These are phyloP conservation scores for Trissolcus japonicus DNA, from an alignment of 2,888 invertebrate genomes.

Conservation along the genomic window DNA sequence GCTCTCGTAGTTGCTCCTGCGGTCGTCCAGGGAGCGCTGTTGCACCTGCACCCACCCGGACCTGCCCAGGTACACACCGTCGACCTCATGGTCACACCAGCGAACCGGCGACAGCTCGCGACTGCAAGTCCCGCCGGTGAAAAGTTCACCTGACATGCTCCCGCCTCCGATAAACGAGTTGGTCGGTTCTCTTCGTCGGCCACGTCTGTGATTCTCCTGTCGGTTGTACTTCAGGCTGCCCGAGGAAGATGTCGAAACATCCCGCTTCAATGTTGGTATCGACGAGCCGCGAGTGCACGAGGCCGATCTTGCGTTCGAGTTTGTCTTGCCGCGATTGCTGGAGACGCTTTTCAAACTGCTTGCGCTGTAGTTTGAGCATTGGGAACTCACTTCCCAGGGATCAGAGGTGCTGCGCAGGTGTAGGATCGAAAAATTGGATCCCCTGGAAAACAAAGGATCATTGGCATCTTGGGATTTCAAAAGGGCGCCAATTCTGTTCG, in stretches of 20 bases:
- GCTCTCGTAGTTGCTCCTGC: constrained; percentile 73
- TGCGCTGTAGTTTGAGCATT: constrained; percentile 69
- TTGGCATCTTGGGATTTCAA: constrained; percentile 26
- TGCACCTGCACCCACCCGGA: constrained; percentile 80
- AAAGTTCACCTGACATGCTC: constrained; percentile 76
- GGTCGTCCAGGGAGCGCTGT: constrained; percentile 78
- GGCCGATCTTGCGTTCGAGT: constrained; percentile 58
- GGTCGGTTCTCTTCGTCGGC: constrained; percentile 66
- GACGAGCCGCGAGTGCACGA: constrained; percentile 68
- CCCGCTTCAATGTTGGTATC: constrained; percentile 68
- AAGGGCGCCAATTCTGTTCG: background rate
- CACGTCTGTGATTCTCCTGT: constrained; percentile 66
- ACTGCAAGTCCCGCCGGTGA: constrained; percentile 75
- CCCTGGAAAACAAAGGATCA: constrained; percentile 72
- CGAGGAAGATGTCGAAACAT: constrained; percentile 63
- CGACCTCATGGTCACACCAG: constrained; percentile 80
- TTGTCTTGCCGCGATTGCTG: constrained; percentile 66
- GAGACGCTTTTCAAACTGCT: constrained; percentile 67
- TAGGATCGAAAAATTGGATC: constrained; percentile 79
- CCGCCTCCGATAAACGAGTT: constrained; percentile 73
- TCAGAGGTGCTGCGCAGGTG: constrained; percentile 79
- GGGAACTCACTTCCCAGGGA: constrained; percentile 78
- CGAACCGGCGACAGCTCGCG: constrained; percentile 79
- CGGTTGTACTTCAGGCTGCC: constrained; percentile 63
- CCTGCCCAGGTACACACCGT: constrained; percentile 79